Conservation (phyloP, 2,797 vertebrate genomes). For the Macrochelys suwanniensis region DNA sequence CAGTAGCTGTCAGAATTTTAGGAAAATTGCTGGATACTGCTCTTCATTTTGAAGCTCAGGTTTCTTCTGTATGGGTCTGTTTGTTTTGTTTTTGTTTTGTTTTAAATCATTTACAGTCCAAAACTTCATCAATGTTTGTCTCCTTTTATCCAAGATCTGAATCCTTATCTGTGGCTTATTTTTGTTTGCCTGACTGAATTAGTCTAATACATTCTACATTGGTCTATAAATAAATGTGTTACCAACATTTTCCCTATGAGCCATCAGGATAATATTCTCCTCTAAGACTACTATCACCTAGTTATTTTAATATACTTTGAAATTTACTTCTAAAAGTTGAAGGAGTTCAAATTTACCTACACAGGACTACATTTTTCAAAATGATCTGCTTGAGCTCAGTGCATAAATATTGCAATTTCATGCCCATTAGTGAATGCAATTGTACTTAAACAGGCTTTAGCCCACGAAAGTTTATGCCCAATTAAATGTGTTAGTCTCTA, state of each 20-base stretch:
- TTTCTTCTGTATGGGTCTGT: neutral
- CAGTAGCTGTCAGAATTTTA: neutral
- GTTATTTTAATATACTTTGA: neutral
- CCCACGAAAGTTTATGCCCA: too few species aligned
- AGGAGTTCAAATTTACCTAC: neutral
- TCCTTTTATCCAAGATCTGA: neutral
- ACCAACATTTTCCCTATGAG: neutral
- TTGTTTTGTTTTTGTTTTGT: neutral
- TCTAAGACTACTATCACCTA: neutral
- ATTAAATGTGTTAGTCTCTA: too few species aligned
- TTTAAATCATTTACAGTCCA: neutral
- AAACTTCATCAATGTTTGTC: neutral
- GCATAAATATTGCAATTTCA: neutral
- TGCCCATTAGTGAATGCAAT: accelerated
- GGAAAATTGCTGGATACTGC: neutral
- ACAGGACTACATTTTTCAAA: neutral
- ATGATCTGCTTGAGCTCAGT: accelerated
- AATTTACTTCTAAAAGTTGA: neutral
- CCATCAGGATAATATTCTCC: neutral
- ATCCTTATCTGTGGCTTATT: neutral
- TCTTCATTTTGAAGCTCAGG: neutral
- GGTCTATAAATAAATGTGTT: neutral
- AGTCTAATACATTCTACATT: neutral
- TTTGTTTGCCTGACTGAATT: neutral
- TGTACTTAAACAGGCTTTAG: neutral